Base-by-base conservation (phyloP, 2,888 invertebrate genomes). In the Sinohyriopsis cumingii region DNA sequence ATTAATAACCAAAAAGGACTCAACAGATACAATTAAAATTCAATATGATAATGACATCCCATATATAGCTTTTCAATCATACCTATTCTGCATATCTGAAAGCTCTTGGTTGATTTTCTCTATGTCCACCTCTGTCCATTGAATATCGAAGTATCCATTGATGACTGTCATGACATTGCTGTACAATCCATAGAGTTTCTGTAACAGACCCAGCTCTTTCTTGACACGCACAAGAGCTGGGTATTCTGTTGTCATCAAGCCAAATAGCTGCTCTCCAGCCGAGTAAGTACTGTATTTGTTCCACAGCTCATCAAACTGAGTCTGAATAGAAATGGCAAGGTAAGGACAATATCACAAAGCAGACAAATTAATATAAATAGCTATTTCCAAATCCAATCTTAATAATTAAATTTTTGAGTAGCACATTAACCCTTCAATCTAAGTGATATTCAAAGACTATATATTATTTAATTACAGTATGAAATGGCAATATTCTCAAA, bases 61-160 rank as follows among this genome's bases (percentile, higher is more conserved):
- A 67, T 61, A 15, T 45, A 12, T 45, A 45, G 45, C 45, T 45
- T 45, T 61, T 33, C 7, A 45, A 59, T 66, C 70, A 68, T 64
- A 89, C 89, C 86, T 87, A 76, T 86, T 88, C 64, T 89, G 88
- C 53, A 89, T 83, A 57, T 89, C 90, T 33, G 70, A 63, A 6
- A 90, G 79, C 67, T 89, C 89, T 19, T 76, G 73, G 68, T 87
- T 88, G 73, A 90, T 90, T 67, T 87, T 88, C 53, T 89, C 88
- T 72, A 89, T 89, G 73, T 90, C 88, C 53, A 90, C 87, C 59
- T 90, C 89, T 15, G 83, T 79, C 90, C 90, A 90, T 9, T 86
- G 80, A 28, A 89, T 86, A 73, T 89, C 89, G 74, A 80, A 88
- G 81, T 89, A 89, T 19, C 89, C 87, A 76, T 84, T 84, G 53